A percentile compares a stretch with the other conserved stretches of the same genome.
Evolutionary conservation across 2,888 invertebrate genomes (phyloP).

Genomic region (Pherbina coryleti): DNA sequence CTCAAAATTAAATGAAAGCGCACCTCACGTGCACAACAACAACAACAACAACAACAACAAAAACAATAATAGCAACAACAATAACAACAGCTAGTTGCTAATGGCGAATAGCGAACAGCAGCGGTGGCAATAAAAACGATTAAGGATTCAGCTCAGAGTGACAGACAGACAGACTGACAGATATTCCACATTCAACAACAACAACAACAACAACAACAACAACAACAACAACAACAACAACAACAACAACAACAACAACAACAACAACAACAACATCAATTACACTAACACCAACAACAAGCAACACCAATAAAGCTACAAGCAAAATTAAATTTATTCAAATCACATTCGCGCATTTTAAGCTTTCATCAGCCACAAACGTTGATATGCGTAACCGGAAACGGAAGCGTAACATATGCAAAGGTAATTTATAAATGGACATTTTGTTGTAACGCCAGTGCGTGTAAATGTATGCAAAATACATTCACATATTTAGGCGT

Average conservation of each 20-base stretch:
- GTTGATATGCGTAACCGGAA: not conserved
- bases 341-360: slow-evolving; percentile 34
- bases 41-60: too few relatives aligned
- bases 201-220: not conserved
- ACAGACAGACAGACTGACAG: slow-evolving; percentile 2
- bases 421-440: slow-evolving; percentile 7
- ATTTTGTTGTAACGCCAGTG: not conserved
- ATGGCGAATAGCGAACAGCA: not conserved
- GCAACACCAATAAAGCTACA: not conserved
- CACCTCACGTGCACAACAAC: not conserved
- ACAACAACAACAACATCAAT: not conserved
- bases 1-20: slow-evolving; percentile 10
- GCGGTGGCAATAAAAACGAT: not conserved
- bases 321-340: slow-evolving; percentile 5
- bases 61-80: not conserved
- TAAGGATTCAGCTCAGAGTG: not conserved
- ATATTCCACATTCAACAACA: not conserved
- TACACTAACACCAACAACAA: slow-evolving; percentile 8
- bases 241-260: not conserved
- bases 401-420: slow-evolving; percentile 19
- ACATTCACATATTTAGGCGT: not conserved
- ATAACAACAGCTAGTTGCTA: not conserved
- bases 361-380: not conserved
- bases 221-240: slow-evolving; percentile 7
- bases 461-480: not conserved